These are phyloP conservation scores for Nibea albiflora DNA, from an alignment of 2,113 vertebrate genomes.

Conservation along the genomic window DNA sequence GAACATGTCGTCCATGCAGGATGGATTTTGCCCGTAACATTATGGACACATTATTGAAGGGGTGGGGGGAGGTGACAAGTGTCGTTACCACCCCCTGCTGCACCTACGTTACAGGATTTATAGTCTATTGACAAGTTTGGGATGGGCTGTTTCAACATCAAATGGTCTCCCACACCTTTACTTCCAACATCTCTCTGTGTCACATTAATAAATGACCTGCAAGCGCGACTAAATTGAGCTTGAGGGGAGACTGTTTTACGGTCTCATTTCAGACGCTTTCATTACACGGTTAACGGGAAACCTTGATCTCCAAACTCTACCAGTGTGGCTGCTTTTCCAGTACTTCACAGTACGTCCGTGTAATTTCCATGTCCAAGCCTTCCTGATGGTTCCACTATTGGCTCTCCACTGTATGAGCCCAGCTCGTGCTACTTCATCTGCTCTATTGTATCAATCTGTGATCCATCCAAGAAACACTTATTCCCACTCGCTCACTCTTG, in stretches of 20 bases:
- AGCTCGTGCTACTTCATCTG: slow-evolving; percentile 47
- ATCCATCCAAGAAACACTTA: slow-evolving; percentile 71
- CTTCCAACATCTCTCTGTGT: too few species aligned
- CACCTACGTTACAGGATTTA: too few species aligned
- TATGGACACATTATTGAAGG: too few species aligned
- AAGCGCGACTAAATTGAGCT: not conserved
- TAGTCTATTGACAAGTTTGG: too few species aligned
- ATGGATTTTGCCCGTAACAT: too few species aligned
- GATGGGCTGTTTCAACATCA: too few species aligned
- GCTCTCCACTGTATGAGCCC: slow-evolving; percentile 47
- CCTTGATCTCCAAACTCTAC: not conserved
- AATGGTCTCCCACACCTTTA: too few species aligned
- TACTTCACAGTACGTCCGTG: not conserved
- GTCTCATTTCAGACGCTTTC: too few species aligned
- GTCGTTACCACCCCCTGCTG: too few species aligned
- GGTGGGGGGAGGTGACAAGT: too few species aligned
- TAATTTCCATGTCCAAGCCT: slow-evolving; percentile 20
- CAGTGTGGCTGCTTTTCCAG: not conserved
- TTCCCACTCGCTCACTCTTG: slow-evolving; percentile 67
- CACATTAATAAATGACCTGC: not conserved
- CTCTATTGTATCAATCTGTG: slow-evolving; percentile 62
- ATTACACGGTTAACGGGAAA: not conserved
- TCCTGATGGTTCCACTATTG: slow-evolving; percentile 40
- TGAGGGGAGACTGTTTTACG: not conserved
- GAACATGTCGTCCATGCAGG: too few species aligned